Conservation (phyloP, 2,888 invertebrate genomes). For the Parascotia fuliginaria region DNA sequence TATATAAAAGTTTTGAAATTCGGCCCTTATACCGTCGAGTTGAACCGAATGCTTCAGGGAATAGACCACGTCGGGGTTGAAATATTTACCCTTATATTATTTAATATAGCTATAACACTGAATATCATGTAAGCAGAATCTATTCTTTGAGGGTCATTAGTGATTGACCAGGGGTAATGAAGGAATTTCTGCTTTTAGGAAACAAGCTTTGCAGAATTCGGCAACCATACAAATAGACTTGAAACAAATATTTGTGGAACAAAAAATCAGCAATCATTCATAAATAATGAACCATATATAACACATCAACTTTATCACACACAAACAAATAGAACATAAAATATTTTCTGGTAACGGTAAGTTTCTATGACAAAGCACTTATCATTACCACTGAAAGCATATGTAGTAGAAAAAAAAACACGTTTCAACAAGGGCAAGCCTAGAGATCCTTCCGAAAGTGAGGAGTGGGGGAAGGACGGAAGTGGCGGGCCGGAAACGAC, state of each 20-base stretch:
- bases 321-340: constrained; percentile 4
- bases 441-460: constrained; percentile 42
- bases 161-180: too few relatives aligned
- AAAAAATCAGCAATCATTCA: not conserved
- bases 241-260: too few relatives aligned
- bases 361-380: constrained; percentile 56
- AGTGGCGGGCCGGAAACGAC: constrained; percentile 71
- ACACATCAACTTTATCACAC: not conserved
- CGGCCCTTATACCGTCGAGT: constrained; percentile 26
- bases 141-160: too few relatives aligned
- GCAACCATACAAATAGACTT: too few relatives aligned
- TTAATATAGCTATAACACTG: too few relatives aligned
- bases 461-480: constrained; percentile 46
- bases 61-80: not conserved
- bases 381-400: constrained; percentile 57
- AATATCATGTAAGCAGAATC: too few relatives aligned
- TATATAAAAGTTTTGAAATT: constrained; percentile 38
- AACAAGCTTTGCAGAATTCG: too few relatives aligned
- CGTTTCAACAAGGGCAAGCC: constrained; percentile 36
- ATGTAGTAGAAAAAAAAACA: constrained; percentile 53
- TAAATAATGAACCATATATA: not conserved
- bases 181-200: too few relatives aligned
- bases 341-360: constrained; percentile 21
- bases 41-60: constrained; percentile 15
- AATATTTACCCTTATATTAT: not conserved